A percentile compares a stretch with the other conserved stretches of the same genome.
Conservation (phyloP, 2,113 vertebrate species). For the Serilophus lunatus region DNA sequence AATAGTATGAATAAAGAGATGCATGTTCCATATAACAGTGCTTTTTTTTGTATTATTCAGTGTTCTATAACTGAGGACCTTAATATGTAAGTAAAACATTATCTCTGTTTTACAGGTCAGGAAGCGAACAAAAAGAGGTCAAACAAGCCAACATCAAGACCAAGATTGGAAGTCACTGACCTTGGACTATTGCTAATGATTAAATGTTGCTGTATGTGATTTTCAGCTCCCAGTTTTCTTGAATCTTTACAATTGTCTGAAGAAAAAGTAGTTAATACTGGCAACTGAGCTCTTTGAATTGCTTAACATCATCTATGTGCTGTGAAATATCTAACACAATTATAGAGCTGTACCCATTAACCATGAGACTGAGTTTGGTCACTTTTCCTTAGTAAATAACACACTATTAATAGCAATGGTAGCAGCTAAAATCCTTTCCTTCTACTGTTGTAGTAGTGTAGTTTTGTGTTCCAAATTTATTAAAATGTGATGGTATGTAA, state of each 20-base stretch:
- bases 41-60: background rate
- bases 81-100: background rate
- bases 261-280: background rate
- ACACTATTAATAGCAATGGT: background rate
- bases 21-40: background rate
- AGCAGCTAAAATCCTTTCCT: background rate
- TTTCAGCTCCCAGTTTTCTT: background rate
- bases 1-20: background rate
- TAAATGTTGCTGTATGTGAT: background rate
- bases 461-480: background rate
- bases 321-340: background rate
- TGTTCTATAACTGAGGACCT: background rate
- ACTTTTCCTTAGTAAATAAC: background rate
- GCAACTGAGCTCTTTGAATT: background rate
- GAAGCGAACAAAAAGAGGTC: background rate
- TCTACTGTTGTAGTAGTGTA: background rate
- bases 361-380: background rate
- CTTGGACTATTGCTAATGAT: background rate
- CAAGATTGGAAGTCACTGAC: background rate
- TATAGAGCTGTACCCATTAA: background rate
- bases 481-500: background rate
- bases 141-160: background rate
- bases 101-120: background rate
- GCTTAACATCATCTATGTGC: background rate
- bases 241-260: background rate